Conservation (phyloP, 92 coral and sea anemone genomes). For the Epizoanthus illoricatus region DNA sequence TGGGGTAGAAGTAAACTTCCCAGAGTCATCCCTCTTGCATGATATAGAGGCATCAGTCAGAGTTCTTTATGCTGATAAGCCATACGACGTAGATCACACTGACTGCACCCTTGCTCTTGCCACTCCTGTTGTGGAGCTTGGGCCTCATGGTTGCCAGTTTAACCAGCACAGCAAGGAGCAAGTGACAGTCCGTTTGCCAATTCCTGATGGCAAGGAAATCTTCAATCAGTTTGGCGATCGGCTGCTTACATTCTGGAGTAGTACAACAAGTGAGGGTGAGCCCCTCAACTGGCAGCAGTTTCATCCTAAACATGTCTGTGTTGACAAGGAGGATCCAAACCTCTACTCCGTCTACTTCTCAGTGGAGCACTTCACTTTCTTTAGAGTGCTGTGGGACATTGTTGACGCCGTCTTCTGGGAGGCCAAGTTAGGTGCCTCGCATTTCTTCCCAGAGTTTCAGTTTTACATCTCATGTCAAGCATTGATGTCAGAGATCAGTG, state of each 20-base stretch:
- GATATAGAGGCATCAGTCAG: conserved; percentile 89
- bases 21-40: conserved; percentile 81
- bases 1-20: conserved; percentile 86
- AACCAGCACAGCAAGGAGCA: conserved; percentile 65
- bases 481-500: conserved; percentile 87
- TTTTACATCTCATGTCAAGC: conserved; percentile 90
- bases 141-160: conserved; percentile 93
- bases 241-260: conserved; percentile 86
- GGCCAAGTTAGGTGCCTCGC: conserved; percentile 91
- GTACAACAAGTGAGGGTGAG: conserved; percentile 79
- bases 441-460: conserved; percentile 77
- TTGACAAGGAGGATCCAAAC: conserved; percentile 63
- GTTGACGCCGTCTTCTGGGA: conserved; percentile 81
- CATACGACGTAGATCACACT: conserved; percentile 86
- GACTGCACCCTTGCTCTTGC: conserved; percentile 83
- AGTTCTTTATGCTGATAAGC: conserved; percentile 91
- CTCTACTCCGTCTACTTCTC: conserved; percentile 84
- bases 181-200: conserved; percentile 89
- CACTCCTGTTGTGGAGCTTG: conserved; percentile 84
- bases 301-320: conserved; percentile 55
- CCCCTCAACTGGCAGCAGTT: conserved; percentile 85
- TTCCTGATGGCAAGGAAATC: conserved; percentile 85
- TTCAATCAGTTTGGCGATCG: conserved; percentile 71
- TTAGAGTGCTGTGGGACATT: conserved; percentile 83
- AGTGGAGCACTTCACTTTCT: conserved; percentile 87